Conservation (phyloP, 2,797 vertebrate genomes). For the Miichthys miiuy region DNA sequence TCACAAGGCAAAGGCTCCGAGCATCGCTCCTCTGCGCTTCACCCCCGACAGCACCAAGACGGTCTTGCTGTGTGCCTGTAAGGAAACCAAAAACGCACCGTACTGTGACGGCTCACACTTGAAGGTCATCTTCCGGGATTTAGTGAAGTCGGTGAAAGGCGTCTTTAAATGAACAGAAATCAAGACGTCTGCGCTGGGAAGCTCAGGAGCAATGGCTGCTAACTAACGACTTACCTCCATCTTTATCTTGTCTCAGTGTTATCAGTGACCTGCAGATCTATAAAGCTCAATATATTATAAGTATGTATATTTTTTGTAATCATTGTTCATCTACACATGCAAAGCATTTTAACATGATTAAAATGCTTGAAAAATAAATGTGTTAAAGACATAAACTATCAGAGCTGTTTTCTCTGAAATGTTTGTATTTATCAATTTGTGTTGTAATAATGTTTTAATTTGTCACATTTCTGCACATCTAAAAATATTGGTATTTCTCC, state of each 20-base stretch:
- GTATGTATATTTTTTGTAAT: not conserved
- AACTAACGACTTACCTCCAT: no score
- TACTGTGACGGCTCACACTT: constrained; percentile 90
- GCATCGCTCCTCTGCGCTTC: constrained; percentile 85
- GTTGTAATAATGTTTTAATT: not conserved
- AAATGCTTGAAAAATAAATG: no score
- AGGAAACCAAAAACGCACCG: constrained; percentile 84
- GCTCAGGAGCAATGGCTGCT: not conserved
- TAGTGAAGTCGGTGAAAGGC: constrained; percentile 66
- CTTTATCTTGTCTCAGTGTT: not conserved
- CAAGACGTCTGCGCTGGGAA: not conserved
- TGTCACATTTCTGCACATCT: not conserved
- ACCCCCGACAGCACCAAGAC: constrained; percentile 68
- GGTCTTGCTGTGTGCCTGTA: constrained; percentile 88
- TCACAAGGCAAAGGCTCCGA: constrained; percentile 81
- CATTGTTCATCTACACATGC: no score
- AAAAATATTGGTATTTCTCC: not conserved
- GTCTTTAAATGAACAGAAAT: constrained; percentile 66
- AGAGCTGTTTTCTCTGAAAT: not conserved
- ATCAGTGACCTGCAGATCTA: not conserved
- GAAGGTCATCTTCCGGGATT: constrained; percentile 67
- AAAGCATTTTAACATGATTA: no score
- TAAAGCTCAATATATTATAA: not conserved
- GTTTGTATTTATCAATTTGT: not conserved
- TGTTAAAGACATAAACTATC: no score